Conservation (phyloP, 1,140 invertebrate species). For the Aphaenogaster ashmeadi region DNA sequence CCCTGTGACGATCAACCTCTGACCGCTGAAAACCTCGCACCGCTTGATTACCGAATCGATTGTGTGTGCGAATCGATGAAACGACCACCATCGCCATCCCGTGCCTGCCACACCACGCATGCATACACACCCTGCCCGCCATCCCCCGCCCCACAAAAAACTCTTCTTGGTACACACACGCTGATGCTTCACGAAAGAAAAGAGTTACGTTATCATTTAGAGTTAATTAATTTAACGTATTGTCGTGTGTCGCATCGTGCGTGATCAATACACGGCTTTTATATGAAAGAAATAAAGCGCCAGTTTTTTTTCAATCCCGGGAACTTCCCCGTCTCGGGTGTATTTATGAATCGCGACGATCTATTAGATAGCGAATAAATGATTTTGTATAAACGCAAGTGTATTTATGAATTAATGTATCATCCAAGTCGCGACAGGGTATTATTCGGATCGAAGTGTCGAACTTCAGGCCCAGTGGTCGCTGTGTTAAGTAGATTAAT, state of each 20-base stretch:
- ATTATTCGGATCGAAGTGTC: not conserved
- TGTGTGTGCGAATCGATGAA: conserved; percentile 59
- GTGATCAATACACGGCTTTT: conserved; percentile 44
- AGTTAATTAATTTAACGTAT: conserved; percentile 46
- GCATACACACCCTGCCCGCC: conserved; percentile 44
- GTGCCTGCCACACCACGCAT: conserved; percentile 58
- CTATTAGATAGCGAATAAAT: conserved; percentile 5
- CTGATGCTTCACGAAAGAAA: conserved; percentile 52
- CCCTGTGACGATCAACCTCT: conserved; percentile 80
- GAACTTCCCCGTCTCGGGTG: not conserved
- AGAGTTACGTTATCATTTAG: conserved; percentile 50
- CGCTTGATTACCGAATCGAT: conserved; percentile 80
- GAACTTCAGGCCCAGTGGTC: not conserved
- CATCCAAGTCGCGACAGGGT: not conserved
- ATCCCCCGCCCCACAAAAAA: conserved; percentile 16
- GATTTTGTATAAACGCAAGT: conserved; percentile 31
- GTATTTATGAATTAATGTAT: conserved; percentile 44
- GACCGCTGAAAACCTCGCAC: conserved; percentile 76
- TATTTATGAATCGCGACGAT: conserved; percentile 21
- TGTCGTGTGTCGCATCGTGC: conserved; percentile 5
- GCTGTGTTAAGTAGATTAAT: not conserved
- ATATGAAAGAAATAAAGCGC: conserved; percentile 52
- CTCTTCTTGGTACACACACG: conserved; percentile 35
- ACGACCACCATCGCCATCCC: conserved; percentile 60
- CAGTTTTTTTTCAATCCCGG: not conserved